phyloP scores from a whole-genome alignment of 2,113 vertebrate genomes.

The Paramormyrops kingsleyae region DNA sequence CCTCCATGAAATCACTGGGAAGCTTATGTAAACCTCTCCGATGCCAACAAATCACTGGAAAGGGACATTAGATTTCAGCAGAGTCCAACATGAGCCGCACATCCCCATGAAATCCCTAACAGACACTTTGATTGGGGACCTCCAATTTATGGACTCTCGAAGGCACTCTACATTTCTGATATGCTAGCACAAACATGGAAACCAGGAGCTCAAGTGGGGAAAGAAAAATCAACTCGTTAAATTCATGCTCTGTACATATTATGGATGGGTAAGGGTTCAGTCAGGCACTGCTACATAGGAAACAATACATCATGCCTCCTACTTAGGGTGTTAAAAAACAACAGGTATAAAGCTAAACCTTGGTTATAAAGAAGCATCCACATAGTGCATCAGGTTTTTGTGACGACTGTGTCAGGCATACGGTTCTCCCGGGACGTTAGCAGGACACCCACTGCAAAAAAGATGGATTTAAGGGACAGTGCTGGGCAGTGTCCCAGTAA shows the following conservation, averaged over 20 bases:
- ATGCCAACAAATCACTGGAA: slow-evolving; percentile 51
- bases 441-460: neutral
- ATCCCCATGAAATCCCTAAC: slow-evolving; percentile 68
- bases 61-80: slow-evolving; percentile 64
- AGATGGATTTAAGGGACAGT: neutral
- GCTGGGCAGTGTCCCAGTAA: neutral
- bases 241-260: neutral
- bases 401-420: neutral
- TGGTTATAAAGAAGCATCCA: neutral
- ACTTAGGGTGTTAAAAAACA: neutral
- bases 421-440: neutral
- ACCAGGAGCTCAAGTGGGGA: neutral
- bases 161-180: slow-evolving; percentile 43
- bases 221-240: neutral
- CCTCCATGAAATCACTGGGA: slow-evolving; percentile 55
- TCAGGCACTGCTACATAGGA: neutral
- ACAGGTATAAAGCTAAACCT: neutral
- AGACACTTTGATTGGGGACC: slow-evolving; percentile 67
- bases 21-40: slow-evolving; percentile 34
- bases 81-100: slow-evolving; percentile 68
- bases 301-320: neutral
- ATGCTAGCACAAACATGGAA: slow-evolving; percentile 25
- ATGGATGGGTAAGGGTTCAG: neutral
- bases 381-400: neutral
- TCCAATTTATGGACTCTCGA: slow-evolving; percentile 68